Percentiles rank a stretch among this genome's conserved stretches.
These are phyloP conservation scores for Synaphobranchus kaupii DNA, from an alignment of 2,797 vertebrate genomes.

Conservation along the genomic window DNA sequence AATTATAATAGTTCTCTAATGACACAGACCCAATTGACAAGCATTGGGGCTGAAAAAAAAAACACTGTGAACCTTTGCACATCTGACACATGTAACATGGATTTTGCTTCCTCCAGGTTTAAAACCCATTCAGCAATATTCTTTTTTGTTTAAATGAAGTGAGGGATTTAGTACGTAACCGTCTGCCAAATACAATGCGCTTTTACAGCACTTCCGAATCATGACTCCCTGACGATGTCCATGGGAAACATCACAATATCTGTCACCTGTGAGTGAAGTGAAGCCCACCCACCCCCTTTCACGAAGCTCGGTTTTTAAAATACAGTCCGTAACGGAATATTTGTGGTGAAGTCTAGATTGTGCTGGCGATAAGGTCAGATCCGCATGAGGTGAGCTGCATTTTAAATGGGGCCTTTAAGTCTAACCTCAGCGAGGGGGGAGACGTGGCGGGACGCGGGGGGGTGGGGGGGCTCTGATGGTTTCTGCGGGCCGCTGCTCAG, in stretches of 20 bases:
- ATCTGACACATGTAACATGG: constrained; percentile 36
- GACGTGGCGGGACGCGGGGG: constrained; percentile 15
- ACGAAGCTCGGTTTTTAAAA: neutral
- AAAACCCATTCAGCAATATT: constrained; percentile 38
- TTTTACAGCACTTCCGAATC: neutral
- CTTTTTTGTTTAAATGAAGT: neutral
- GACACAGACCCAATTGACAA: constrained; percentile 40
- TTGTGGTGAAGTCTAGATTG: constrained; percentile 13
- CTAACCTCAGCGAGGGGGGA: constrained; percentile 43
- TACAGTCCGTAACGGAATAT: neutral
- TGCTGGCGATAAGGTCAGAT: constrained; percentile 38
- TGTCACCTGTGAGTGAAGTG: neutral
- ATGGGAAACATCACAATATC: neutral
- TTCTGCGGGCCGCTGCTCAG: constrained; percentile 37
- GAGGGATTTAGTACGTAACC: neutral
- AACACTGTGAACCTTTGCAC: constrained; percentile 53
- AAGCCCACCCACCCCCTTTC: neutral
- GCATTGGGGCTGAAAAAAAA: constrained; percentile 15
- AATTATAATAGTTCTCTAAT: constrained; percentile 56
- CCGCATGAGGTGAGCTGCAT: constrained; percentile 37
- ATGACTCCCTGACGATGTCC: neutral
- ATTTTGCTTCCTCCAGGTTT: constrained; percentile 30
- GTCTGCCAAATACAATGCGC: neutral
- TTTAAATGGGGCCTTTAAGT: constrained; percentile 41
- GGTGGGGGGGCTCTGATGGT: constrained; percentile 19